A percentile compares a stretch with the other conserved stretches of the same genome.
phyloP scores from a whole-genome alignment of 2,113 vertebrate species.

The Syngnathus scovelli region DNA sequence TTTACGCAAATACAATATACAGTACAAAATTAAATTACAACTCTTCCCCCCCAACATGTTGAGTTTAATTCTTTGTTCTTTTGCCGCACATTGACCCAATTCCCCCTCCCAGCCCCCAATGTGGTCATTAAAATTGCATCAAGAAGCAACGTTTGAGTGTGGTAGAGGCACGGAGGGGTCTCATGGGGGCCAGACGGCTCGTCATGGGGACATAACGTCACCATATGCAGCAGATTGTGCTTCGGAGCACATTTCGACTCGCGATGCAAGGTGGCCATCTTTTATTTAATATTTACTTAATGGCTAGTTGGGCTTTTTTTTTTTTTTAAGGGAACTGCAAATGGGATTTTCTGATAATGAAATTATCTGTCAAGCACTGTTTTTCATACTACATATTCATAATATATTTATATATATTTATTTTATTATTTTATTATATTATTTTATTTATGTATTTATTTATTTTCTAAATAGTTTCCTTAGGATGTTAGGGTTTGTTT shows the following conservation, averaged over 20 bases:
- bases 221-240: conserved; percentile 13
- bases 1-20: not conserved
- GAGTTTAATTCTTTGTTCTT: conserved; percentile 42
- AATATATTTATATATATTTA: too few relatives aligned
- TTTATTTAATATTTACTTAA: conserved; percentile 4
- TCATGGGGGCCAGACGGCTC: conserved; percentile 10
- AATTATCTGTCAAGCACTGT: too few relatives aligned
- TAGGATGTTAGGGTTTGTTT: not conserved
- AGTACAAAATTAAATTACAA: not conserved
- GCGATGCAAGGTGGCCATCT: not conserved
- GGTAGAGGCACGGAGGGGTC: conserved; percentile 33
- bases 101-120: conserved; percentile 31
- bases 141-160: conserved; percentile 38
- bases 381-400: too few relatives aligned
- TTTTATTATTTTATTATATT: too few relatives aligned
- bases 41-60: conserved; percentile 1
- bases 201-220: conserved; percentile 52
- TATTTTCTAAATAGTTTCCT: not conserved
- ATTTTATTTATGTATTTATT: too few relatives aligned
- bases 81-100: conserved; percentile 51
- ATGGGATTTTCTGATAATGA: too few relatives aligned
- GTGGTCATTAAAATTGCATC: conserved; percentile 68
- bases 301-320: not conserved
- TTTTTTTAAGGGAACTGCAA: too few relatives aligned
- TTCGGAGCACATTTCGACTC: conserved; percentile 15